Conservation (phyloP, 2,888 invertebrate species). For the Coelinius sp. region DNA sequence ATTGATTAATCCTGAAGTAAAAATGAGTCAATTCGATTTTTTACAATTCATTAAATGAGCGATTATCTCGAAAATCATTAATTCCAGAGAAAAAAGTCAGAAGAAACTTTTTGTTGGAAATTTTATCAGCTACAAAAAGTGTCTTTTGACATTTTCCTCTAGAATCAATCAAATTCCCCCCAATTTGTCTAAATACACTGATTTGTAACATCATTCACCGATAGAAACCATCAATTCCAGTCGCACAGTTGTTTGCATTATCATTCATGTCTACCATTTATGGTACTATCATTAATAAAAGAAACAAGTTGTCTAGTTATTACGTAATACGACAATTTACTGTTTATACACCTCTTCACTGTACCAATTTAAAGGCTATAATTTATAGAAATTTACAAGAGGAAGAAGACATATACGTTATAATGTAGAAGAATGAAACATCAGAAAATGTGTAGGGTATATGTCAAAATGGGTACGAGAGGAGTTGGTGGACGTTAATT, state of each 20-base stretch:
- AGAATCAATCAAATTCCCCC: neutral
- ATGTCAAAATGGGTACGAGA: constrained; percentile 33
- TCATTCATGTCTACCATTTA: constrained; percentile 1
- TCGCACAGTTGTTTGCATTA: neutral
- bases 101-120: neutral
- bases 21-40: neutral
- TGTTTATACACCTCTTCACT: neutral
- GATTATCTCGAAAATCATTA: neutral
- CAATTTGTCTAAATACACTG: neutral
- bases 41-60: neutral
- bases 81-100: neutral
- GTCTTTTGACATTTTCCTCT: neutral
- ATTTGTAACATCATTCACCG: neutral
- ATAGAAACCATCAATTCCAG: constrained; percentile 8
- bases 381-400: neutral
- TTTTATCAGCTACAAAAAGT: neutral
- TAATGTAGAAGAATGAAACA: constrained; percentile 33
- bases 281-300: constrained; percentile 2
- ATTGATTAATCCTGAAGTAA: no score
- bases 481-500: constrained; percentile 45
- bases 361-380: neutral
- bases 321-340: neutral
- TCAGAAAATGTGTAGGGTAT: constrained; percentile 36
- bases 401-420: neutral
- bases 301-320: neutral